Base-by-base conservation (phyloP, 1,140 invertebrate genomes). In the Listronotus oregonensis region DNA sequence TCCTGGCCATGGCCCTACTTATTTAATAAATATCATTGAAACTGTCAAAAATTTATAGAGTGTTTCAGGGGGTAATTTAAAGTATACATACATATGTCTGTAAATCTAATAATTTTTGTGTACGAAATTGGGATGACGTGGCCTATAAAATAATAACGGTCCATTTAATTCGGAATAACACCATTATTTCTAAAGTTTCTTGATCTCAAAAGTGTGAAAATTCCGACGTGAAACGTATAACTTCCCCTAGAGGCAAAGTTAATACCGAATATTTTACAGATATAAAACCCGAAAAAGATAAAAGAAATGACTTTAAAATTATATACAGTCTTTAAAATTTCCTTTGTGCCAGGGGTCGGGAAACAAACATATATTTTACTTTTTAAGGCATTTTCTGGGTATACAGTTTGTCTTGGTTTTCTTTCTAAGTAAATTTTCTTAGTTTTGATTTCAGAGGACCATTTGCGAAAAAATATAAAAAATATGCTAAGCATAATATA, bases 191-290 rank as follows among this genome's bases (percentile, higher is more conserved):
- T 40, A 59, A 71, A 67, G 63, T 63, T 68, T 61, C 62, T 31
- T 59, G 58, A 67, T 67, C 59, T 67, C 40, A 15, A 49, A 66
- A 61, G 67, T 69, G 67, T 62, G 67, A 61, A 69, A 66, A 57
- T 71, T 66, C 54, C 12, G 14, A 15, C 42, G 61, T 44, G 47
- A 60, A 58, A 54, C 59, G 59, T 15, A 47, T 54, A 61, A 55
- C 44, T 60, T 63, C 50, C 64, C 62, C 46, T 63, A 50, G 64
- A 50, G 63, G 55, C 63, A 63, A 68, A 71, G 40, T 66, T 66
- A 51, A 63, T 61, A 68, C 64, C 57, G 66, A 71, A 71, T 71
- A 71, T 71, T 68, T 71, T 68, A 71, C 49, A 66, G 54, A 65
- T 55, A 51, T 64, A 65, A 51, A 59, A 54, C 39, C 46, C 32